Conservation (phyloP, 2,797 vertebrate species). For the Poeciliopsis turneri region DNA sequence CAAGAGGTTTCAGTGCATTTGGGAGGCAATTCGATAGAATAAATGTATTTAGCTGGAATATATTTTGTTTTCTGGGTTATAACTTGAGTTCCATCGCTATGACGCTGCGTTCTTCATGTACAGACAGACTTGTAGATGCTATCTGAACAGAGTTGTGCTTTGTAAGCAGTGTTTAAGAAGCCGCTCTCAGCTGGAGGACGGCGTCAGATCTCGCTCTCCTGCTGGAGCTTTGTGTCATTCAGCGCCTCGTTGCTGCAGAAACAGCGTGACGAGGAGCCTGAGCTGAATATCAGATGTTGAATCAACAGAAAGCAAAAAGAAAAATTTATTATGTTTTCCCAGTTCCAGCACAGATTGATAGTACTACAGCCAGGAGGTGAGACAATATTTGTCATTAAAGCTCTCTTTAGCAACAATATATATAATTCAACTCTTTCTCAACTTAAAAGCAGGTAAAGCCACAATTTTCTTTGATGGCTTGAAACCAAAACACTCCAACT, state of each 20-base stretch:
- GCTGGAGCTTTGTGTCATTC: background rate
- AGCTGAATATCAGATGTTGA: slow-evolving; percentile 3
- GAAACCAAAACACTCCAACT: slow-evolving; percentile 4
- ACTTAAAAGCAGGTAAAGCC: background rate
- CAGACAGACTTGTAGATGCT: slow-evolving; percentile 17
- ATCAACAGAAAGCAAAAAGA: background rate
- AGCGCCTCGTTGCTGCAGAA: slow-evolving; percentile 14
- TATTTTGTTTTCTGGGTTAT: background rate
- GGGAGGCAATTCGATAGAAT: background rate
- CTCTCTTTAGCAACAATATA: background rate
- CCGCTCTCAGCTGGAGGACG: background rate
- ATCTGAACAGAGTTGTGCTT: background rate
- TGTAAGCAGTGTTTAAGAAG: slow-evolving; percentile 7
- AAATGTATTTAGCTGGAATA: background rate
- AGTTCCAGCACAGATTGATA: background rate
- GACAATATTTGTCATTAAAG: background rate
- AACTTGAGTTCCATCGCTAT: background rate
- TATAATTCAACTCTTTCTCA: background rate
- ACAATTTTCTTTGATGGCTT: slow-evolving; percentile 3
- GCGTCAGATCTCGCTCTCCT: slow-evolving; percentile 2
- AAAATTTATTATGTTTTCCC: background rate
- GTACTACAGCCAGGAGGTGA: background rate
- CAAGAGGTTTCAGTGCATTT: background rate
- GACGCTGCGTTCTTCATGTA: background rate
- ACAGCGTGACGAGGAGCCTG: background rate